A percentile compares a stretch with the other conserved stretches of the same genome.
phyloP scores from a whole-genome alignment of 2,113 vertebrate species.

The Daphoenositta chrysoptera region DNA sequence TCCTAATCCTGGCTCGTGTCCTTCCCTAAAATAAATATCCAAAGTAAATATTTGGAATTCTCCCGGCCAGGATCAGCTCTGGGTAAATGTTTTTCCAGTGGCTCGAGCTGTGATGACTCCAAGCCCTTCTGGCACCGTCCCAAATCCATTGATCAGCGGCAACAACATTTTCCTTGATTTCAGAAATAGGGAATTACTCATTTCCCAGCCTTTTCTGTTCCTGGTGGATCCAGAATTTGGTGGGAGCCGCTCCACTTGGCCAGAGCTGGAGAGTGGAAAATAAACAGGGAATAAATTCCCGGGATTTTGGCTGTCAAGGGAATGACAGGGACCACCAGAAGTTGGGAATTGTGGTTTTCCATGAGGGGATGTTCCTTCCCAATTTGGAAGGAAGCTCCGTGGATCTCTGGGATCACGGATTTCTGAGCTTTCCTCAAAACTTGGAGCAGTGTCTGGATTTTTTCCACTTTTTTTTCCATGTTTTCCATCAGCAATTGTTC shows the following conservation, averaged over 20 bases:
- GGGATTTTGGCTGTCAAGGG: neutral
- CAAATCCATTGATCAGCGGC: neutral
- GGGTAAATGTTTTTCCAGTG: neutral
- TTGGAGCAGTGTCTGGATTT: neutral
- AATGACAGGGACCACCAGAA: neutral
- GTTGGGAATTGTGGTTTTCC: neutral
- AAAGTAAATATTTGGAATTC: slow-evolving; percentile 42
- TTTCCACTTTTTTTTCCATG: neutral
- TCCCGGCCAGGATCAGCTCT: neutral
- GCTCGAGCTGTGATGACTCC: neutral
- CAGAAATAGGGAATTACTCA: neutral
- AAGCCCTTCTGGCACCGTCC: neutral
- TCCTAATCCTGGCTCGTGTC: neutral
- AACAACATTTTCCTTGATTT: neutral
- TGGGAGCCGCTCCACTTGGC: neutral
- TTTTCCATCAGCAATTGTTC: neutral
- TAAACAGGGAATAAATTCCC: neutral
- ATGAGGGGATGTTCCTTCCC: neutral
- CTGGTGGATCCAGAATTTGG: rapidly evolving
- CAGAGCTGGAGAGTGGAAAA: neutral
- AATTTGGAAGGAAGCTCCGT: too few species aligned
- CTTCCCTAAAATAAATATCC: neutral
- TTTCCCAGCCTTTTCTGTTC: neutral
- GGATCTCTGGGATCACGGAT: too few species aligned
- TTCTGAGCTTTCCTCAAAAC: neutral